A percentile compares a stretch with the other conserved stretches of the same genome.
Evolutionary conservation across 2,888 invertebrate species (phyloP).

Genomic region (Pristionchus maxplancki): DNA sequence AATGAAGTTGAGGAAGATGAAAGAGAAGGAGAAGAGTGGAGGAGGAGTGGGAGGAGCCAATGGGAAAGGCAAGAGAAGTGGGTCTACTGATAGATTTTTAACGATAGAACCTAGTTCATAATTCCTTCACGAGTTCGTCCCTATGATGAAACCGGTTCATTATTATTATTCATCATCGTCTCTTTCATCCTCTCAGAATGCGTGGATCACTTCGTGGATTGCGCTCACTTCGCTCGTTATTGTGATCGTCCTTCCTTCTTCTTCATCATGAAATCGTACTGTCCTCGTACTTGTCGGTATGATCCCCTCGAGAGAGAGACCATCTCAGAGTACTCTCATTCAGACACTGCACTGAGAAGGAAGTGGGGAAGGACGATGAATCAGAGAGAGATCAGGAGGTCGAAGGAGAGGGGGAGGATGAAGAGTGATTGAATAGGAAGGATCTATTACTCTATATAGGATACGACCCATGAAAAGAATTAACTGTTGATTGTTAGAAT

Average conservation of each 20-base stretch:
- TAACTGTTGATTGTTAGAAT: constrained; percentile 15
- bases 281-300: constrained; percentile 73
- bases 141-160: not conserved
- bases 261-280: constrained; percentile 77
- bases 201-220: constrained; percentile 76
- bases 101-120: no score
- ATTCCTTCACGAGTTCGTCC: no score
- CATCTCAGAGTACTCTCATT: not conserved
- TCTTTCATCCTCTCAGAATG: constrained; percentile 62
- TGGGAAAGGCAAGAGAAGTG: constrained; percentile 43
- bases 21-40: constrained; percentile 42
- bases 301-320: not conserved
- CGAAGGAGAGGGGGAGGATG: not conserved
- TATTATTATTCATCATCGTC: no score
- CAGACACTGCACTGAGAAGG: constrained; percentile 29
- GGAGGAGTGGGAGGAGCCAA: not conserved
- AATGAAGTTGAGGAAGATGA: constrained; percentile 42
- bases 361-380: not conserved
- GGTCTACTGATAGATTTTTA: not conserved
- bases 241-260: constrained; percentile 75
- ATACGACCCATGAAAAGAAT: no score
- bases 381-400: not conserved
- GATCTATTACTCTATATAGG: no score
- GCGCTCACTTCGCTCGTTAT: constrained; percentile 75
- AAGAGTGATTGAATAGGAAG: not conserved